Evolutionary conservation across 1,140 invertebrate genomes (phyloP), one percentile per base, ranked within the genome.

Genomic region (Drosophila rhopaloa): DNA sequence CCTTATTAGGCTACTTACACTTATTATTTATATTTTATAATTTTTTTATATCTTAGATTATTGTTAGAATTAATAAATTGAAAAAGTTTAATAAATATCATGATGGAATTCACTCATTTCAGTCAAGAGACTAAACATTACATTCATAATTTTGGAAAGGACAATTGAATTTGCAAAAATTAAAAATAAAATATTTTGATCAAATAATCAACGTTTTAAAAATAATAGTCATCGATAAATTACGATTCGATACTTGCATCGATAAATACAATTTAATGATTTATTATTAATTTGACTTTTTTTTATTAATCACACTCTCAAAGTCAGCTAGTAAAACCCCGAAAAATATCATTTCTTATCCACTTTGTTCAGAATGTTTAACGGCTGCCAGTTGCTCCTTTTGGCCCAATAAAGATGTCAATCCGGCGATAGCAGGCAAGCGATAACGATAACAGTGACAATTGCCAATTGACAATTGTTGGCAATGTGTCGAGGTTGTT

Each of bases 361-460:
- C 14, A 32, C 47, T 35, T 51, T 16, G 11, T 6, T 11, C 14
- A 11, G 11, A 37, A 16, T 8, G 29, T 32, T 4, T 5, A 35
- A 8, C 3, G 38, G 11, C 16, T 24, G 4, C 13, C 50, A 14
- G 41, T 19, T 14, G 38, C 54, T 56, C 9, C 40, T 13, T n/a
- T 6, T 19, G 56, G 54, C 35, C 63, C 38, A 76, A 77, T 77
- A 77, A 77, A 76, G 73, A 76, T 77, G 74, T 76, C 74, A 77
- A 51, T n/a, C 27, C 56, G 61, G 50, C 75, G 83, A 86, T 86
- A 82, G 66, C 40, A 55, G 41, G 38, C 57, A 56, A 29, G 41
- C 70, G 79, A 88, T 88, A 81, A 76, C 84, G 76, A 59, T 57
- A 76, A 72, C 75, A 65, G 57, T 68, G 81, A 50, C 81, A 85